phyloP scores from a whole-genome alignment of 1,140 invertebrate species.

The Drosophila ohnishii region DNA sequence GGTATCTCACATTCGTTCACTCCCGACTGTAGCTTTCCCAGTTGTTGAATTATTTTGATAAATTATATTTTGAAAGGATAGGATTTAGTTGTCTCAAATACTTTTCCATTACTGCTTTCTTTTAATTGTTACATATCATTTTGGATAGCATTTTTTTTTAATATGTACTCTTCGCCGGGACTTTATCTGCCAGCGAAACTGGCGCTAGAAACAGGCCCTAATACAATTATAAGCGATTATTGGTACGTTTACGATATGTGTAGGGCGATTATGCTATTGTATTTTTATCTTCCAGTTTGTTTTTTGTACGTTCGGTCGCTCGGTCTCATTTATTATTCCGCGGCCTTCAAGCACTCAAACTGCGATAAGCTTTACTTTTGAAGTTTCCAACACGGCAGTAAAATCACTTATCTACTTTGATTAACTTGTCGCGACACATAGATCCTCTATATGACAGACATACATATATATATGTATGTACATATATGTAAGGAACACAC shows the following conservation, averaged over 20 bases:
- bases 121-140: no score
- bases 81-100: no score
- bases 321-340: constrained; percentile 28
- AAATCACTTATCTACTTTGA: constrained; percentile 29
- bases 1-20: no score
- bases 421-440: constrained; percentile 33
- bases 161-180: no score
- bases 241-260: constrained; percentile 20
- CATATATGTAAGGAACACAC: no score
- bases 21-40: no score
- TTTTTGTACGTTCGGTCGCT: constrained; percentile 19
- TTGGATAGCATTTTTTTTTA: no score
- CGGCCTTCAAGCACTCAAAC: constrained; percentile 33
- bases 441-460: not conserved
- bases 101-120: no score
- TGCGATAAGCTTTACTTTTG: constrained; percentile 51
- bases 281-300: constrained; percentile 41
- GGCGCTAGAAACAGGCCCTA: not conserved
- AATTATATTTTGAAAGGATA: no score
- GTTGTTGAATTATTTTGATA: no score
- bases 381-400: constrained; percentile 4
- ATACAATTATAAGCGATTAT: not conserved
- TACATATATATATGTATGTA: not conserved
- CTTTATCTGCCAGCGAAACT: not conserved
- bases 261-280: constrained; percentile 7